These are phyloP conservation scores for Malurus elegans DNA, from an alignment of 2,113 vertebrate species.

Conservation along the genomic window DNA sequence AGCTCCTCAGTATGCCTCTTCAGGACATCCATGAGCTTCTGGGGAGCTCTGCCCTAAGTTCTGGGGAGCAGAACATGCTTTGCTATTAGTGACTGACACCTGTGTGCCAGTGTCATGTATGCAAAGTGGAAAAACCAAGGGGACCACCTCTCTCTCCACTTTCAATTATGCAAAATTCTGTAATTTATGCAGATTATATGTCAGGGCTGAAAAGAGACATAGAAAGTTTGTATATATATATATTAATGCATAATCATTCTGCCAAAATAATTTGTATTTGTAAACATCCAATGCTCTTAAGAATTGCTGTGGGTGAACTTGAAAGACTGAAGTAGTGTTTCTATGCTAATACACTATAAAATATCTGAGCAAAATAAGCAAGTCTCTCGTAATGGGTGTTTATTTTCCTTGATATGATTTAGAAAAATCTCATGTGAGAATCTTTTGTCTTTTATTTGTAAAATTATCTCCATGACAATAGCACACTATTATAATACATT, in stretches of 20 bases:
- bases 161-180: neutral
- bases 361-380: slow-evolving; percentile 62
- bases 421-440: slow-evolving; percentile 57
- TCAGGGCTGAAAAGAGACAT: neutral
- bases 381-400: slow-evolving; percentile 50
- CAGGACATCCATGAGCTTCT: neutral
- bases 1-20: neutral
- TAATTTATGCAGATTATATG: neutral
- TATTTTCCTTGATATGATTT: slow-evolving; percentile 69
- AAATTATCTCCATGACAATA: slow-evolving; percentile 58
- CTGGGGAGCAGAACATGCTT: neutral
- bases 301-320: slow-evolving; percentile 38
- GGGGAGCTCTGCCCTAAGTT: neutral
- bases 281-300: slow-evolving; percentile 47
- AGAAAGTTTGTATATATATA: slow-evolving; percentile 43
- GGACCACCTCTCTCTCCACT: neutral
- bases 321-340: slow-evolving; percentile 67
- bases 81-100: neutral
- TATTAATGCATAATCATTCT: slow-evolving; percentile 45
- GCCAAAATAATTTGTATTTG: slow-evolving; percentile 42
- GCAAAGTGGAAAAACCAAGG: neutral
- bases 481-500: slow-evolving; percentile 60
- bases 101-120: neutral
- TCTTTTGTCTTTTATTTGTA: slow-evolving; percentile 66
- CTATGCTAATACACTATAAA: slow-evolving; percentile 64